phyloP scores from a whole-genome alignment of 1,140 invertebrate genomes.

The Metaphire vulgaris region DNA sequence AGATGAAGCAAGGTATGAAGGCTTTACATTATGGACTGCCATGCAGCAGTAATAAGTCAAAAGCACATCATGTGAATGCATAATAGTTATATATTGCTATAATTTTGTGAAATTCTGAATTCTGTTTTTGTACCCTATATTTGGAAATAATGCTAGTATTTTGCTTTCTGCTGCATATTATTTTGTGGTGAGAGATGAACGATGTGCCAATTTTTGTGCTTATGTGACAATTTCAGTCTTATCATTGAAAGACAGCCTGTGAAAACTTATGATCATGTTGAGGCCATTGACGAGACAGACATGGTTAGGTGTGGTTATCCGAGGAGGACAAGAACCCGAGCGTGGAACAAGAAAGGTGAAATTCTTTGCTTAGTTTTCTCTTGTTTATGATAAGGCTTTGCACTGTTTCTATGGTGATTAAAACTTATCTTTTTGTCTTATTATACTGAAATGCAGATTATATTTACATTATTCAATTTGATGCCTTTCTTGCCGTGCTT shows the following conservation, averaged over 20 bases:
- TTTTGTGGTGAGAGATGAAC: neutral
- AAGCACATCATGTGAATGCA: neutral
- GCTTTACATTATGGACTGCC: neutral
- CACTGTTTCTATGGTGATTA: neutral
- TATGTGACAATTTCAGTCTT: neutral
- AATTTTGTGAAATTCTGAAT: neutral
- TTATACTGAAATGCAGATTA: too few relatives aligned
- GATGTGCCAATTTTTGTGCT: too few relatives aligned
- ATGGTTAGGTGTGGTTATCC: neutral
- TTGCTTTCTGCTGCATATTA: neutral
- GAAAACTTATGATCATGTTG: neutral
- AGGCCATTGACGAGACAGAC: neutral
- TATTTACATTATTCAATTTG: too few relatives aligned
- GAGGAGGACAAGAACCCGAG: neutral
- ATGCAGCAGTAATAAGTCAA: neutral
- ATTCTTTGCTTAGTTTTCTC: neutral
- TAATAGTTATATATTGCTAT: neutral
- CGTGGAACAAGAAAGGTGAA: neutral
- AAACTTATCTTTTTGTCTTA: too few relatives aligned
- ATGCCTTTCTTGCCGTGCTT: too few relatives aligned
- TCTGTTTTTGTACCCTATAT: neutral
- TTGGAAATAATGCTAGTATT: neutral
- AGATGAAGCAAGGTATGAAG: slow-evolving; percentile 71
- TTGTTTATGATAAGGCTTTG: neutral
- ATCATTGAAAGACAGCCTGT: neutral